A percentile compares a stretch with the other conserved stretches of the same genome.
phyloP scores from a whole-genome alignment of 1,140 invertebrate genomes.

The Sycobia sp. region DNA sequence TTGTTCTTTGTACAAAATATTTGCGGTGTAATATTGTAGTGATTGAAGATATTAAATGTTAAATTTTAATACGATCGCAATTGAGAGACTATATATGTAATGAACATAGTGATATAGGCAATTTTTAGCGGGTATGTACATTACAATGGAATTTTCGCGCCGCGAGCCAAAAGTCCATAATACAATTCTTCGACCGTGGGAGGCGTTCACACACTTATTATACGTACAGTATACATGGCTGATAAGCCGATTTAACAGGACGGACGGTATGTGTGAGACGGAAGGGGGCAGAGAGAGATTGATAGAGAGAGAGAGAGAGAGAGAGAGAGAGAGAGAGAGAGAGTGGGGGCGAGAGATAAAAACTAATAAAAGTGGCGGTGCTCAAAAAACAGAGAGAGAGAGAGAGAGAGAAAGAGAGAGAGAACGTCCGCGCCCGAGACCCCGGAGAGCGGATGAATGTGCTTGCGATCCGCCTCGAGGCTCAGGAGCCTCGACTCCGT shows the following conservation, averaged over 20 bases:
- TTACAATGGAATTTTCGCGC: slow-evolving; percentile 43
- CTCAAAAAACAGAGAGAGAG: too few relatives aligned
- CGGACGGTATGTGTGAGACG: too few relatives aligned
- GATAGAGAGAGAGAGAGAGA: too few relatives aligned
- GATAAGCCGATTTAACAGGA: too few relatives aligned
- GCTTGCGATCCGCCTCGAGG: slow-evolving; percentile 17
- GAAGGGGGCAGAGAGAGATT: too few relatives aligned
- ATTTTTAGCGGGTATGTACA: slow-evolving; percentile 63
- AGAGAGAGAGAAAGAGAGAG: neutral
- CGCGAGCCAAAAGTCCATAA: slow-evolving; percentile 21
- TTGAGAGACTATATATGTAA: slow-evolving; percentile 51
- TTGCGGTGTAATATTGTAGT: slow-evolving; percentile 63
- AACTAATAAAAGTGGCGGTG: too few relatives aligned
- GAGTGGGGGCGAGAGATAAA: too few relatives aligned
- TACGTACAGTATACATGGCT: too few relatives aligned
- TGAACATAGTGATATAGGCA: slow-evolving; percentile 36
- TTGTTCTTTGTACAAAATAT: slow-evolving; percentile 64
- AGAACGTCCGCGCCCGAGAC: neutral
- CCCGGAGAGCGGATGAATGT: slow-evolving; percentile 4
- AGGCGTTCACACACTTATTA: neutral
- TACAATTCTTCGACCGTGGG: too few relatives aligned
- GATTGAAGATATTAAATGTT: slow-evolving; percentile 61
- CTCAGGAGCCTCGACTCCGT: slow-evolving; percentile 1
- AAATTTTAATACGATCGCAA: slow-evolving; percentile 64
- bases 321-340: too few relatives aligned